Conservation (phyloP, 2,113 vertebrate species). For the Glaucidium brasilianum region DNA sequence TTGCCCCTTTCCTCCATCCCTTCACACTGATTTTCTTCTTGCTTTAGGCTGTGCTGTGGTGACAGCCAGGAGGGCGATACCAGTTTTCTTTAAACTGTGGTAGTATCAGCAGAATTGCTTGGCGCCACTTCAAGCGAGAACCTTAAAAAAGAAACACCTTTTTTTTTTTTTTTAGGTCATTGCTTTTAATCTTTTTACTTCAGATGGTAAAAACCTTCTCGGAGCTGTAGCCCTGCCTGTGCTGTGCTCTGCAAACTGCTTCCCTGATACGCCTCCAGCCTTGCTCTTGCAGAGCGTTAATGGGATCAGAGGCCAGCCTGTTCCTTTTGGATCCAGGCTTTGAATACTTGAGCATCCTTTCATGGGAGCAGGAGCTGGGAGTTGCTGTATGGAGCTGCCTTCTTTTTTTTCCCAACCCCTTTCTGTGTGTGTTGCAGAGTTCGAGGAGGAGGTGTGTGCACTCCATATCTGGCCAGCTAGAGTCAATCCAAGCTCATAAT, state of each 20-base stretch:
- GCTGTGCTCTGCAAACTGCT: neutral
- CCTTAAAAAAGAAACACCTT: too few relatives aligned
- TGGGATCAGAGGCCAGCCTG: neutral
- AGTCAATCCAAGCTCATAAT: neutral
- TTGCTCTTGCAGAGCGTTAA: neutral
- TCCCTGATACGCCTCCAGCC: neutral
- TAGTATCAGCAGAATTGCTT: neutral
- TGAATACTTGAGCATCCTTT: neutral
- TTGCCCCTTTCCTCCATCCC: neutral
- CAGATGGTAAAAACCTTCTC: accelerated
- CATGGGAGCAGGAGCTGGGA: too few relatives aligned
- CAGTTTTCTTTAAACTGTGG: neutral
- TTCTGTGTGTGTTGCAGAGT: neutral
- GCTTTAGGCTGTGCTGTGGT: neutral
- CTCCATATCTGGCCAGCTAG: accelerated
- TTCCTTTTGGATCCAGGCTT: neutral
- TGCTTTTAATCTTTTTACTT: neutral
- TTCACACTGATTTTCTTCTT: neutral
- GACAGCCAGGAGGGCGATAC: neutral
- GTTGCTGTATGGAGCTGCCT: accelerated
- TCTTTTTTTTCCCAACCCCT: neutral
- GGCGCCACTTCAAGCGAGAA: neutral
- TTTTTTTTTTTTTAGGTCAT: neutral
- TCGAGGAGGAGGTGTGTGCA: neutral
- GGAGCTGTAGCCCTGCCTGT: neutral